phyloP scores from a whole-genome alignment of 2,113 vertebrate species.

The Piliocolobus tephrosceles region DNA sequence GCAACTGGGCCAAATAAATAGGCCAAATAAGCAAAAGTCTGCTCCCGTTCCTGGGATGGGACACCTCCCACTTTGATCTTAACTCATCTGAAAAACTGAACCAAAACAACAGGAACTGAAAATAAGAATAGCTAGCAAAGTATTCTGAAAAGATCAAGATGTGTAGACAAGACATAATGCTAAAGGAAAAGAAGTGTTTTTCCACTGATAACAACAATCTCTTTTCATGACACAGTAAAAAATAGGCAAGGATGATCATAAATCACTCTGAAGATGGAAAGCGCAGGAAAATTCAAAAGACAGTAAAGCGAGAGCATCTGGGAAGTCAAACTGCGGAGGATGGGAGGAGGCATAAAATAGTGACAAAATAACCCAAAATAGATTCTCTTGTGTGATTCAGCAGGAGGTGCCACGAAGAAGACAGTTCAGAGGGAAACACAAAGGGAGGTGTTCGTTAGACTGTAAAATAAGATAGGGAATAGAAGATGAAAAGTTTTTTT shows the following conservation, averaged over 20 bases:
- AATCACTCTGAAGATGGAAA: slow-evolving; percentile 40
- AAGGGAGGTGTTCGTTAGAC: slow-evolving; percentile 20
- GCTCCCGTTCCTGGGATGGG: neutral
- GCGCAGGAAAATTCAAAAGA: slow-evolving; percentile 10
- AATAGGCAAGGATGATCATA: slow-evolving; percentile 5
- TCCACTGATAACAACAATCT: slow-evolving; percentile 15
- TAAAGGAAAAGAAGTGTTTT: neutral
- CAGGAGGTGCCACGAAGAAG: slow-evolving; percentile 35
- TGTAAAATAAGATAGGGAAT: neutral
- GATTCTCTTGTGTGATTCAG: slow-evolving; percentile 58
- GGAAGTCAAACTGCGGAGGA: neutral
- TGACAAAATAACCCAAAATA: slow-evolving; percentile 58
- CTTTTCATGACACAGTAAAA: slow-evolving; percentile 39
- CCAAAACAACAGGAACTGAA: neutral
- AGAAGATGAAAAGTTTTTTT: neutral
- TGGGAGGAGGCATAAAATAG: neutral
- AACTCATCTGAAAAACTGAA: slow-evolving; percentile 18
- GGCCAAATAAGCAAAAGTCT: neutral
- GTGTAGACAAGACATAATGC: slow-evolving; percentile 39
- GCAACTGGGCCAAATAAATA: neutral
- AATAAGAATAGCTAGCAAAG: neutral
- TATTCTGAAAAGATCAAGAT: slow-evolving; percentile 52
- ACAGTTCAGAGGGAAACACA: slow-evolving; percentile 42
- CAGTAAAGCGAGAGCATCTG: neutral
- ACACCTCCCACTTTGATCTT: neutral